A percentile compares a stretch with the other conserved stretches of the same genome.
phyloP scores from a whole-genome alignment of 92 coral and sea anemone genomes.

The Muricea muricata region DNA sequence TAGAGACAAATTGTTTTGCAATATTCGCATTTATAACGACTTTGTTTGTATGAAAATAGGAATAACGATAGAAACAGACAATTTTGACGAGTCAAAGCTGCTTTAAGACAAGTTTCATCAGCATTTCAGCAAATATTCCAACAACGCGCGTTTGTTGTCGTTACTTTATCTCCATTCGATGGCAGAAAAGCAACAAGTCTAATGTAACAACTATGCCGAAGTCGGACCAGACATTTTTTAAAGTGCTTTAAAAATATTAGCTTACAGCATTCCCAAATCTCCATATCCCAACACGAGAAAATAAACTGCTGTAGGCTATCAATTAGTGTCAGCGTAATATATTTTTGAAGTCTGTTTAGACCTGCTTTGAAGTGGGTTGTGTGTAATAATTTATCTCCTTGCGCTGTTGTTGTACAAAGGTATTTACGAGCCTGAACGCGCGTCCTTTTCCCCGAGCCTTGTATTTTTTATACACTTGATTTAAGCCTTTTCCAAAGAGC shows the following conservation, averaged over 20 bases:
- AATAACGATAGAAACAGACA: neutral
- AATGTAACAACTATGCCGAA: neutral
- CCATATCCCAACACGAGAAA: neutral
- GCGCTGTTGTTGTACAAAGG: neutral
- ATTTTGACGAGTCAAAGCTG: neutral
- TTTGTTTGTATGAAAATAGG: neutral
- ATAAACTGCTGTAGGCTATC: neutral
- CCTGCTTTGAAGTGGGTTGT: neutral
- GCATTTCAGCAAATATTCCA: neutral
- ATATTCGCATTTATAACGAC: constrained; percentile 8
- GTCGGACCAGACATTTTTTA: no score
- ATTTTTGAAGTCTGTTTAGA: neutral
- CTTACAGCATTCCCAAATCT: neutral
- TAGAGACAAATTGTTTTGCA: constrained; percentile 30
- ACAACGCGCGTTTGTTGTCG: neutral
- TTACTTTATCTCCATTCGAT: neutral
- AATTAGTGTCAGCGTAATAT: neutral
- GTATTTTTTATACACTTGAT: neutral
- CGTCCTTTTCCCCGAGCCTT: neutral
- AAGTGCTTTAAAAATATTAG: neutral
- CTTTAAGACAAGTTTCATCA: constrained; percentile 30
- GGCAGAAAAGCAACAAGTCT: neutral
- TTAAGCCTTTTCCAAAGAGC: neutral
- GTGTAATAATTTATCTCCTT: neutral
- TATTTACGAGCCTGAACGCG: neutral